Base-by-base conservation (phyloP, 1,140 invertebrate genomes). In the Ladona fulva region DNA sequence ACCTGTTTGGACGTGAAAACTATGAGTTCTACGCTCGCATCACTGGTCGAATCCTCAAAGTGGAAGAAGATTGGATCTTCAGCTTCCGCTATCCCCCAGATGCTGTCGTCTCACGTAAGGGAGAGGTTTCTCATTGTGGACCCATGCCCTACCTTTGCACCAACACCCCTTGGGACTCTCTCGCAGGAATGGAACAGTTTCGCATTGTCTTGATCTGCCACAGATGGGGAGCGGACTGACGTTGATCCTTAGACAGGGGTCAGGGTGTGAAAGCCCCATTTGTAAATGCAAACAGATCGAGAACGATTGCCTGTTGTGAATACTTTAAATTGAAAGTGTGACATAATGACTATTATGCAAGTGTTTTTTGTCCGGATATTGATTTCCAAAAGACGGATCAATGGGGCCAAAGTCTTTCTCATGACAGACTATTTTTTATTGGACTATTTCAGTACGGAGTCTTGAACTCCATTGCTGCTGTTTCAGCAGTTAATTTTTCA, bases 1-100 rank as follows among this genome's bases (percentile, higher is more conserved):
- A 97, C 85, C 89, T 99, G 76, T 99, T 99, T 86, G 97, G 97
- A 1, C 90, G 94, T 74, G 93, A 97, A 73, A 99, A 98, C 85
- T 98, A 99, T 83, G 95, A 98, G 86, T 99, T 96, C 86, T 99
- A 99, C 86, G 96, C 96, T 5, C 89, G 94, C 25, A 96, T 97
- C 66, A 97, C 95, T n/a, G 95, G 96, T 0, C 87, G 95, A 76
- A 94, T 97, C 80, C 86, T 97, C 29, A 93, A 95, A 82, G 94
- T 97, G 24, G 94, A 96, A 85, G 94, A 96, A 84, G 94, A 97
- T 84, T 97, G 95, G 94, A 95, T 96, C 81, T 96, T 96, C 86
- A 95, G 94, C 80, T 97, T 97, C 85, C 90, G 94, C 78, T 95
- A 95, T 86, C 95, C 95, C 52, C 93, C 94, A 44, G 93, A 94